Conservation (phyloP, 1,140 invertebrate species). For the Portunus trituberculatus region DNA sequence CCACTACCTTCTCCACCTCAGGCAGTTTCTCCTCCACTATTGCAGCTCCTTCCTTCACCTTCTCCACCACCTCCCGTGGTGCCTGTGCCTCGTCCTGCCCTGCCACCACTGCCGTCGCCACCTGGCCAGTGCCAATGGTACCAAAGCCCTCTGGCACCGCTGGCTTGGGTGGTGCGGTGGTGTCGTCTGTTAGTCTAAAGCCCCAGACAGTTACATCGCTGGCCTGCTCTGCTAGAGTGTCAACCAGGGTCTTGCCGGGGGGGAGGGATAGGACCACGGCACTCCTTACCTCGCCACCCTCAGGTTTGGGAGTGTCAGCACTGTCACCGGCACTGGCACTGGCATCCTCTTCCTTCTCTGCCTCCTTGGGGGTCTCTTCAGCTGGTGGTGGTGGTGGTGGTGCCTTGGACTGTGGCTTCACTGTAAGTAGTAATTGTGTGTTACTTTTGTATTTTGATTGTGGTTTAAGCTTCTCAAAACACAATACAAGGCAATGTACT, state of each 20-base stretch:
- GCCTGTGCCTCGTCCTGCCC: neutral
- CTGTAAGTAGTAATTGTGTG: neutral
- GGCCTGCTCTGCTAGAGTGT: conserved; percentile 60
- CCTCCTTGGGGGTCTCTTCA: neutral
- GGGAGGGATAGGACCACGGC: conserved; percentile 25
- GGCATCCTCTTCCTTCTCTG: neutral
- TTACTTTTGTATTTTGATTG: too few species aligned
- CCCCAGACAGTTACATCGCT: conserved; percentile 66
- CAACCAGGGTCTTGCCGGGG: conserved; percentile 40
- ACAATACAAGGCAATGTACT: too few species aligned
- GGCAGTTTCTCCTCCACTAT: neutral
- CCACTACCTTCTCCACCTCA: conserved; percentile 4
- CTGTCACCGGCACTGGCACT: neutral
- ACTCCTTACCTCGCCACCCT: conserved; percentile 67
- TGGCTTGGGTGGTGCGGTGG: neutral
- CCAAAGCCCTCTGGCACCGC: conserved; percentile 53
- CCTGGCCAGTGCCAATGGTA: neutral
- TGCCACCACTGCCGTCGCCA: neutral
- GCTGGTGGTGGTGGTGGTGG: conserved; percentile 25
- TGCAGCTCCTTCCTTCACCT: neutral
- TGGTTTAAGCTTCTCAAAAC: too few species aligned
- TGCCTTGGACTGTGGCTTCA: conserved; percentile 63
- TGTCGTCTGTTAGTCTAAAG: conserved; percentile 68
- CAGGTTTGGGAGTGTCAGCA: neutral
- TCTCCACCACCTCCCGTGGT: neutral